Conservation (phyloP, 1,140 invertebrate genomes). For the Phthorimaea operculella region DNA sequence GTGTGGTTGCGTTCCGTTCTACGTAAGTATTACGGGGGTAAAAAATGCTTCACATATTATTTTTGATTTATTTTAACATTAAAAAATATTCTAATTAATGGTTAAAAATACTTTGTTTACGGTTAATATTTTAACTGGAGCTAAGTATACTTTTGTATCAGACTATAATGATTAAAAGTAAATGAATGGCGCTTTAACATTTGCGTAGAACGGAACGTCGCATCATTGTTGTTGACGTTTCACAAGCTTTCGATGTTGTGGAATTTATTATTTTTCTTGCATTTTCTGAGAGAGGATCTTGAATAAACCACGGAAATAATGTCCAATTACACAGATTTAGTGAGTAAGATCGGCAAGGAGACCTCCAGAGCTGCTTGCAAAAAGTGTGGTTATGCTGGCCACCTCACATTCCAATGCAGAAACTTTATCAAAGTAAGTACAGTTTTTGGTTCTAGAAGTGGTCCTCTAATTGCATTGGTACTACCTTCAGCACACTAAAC, state of each 20-base stretch:
- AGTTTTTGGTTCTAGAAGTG: neutral
- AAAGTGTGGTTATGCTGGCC: constrained; percentile 94
- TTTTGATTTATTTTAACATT: too few species aligned
- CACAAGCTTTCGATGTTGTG: constrained; percentile 2
- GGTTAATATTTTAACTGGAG: too few species aligned
- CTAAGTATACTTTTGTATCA: too few species aligned
- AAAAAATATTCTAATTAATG: too few species aligned
- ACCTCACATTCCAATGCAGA: constrained; percentile 95
- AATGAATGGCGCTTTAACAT: neutral
- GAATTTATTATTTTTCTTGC: constrained; percentile 7
- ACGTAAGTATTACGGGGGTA: too few species aligned
- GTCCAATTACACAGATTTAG: constrained; percentile 51
- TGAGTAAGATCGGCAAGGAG: constrained; percentile 73
- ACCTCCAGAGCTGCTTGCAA: constrained; percentile 84
- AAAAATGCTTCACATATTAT: too few species aligned
- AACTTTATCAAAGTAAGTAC: constrained; percentile 91
- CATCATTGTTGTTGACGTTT: neutral
- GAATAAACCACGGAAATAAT: constrained; percentile 25
- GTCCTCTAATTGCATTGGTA: too few species aligned
- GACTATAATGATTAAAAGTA: too few species aligned
- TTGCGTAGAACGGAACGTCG: constrained; percentile 14
- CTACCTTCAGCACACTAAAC: too few species aligned
- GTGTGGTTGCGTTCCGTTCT: neutral
- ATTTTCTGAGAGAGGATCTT: constrained; percentile 10
- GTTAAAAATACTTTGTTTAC: too few species aligned